These are phyloP conservation scores for Serrognathus titanus DNA, from an alignment of 2,888 invertebrate species.

Conservation along the genomic window DNA sequence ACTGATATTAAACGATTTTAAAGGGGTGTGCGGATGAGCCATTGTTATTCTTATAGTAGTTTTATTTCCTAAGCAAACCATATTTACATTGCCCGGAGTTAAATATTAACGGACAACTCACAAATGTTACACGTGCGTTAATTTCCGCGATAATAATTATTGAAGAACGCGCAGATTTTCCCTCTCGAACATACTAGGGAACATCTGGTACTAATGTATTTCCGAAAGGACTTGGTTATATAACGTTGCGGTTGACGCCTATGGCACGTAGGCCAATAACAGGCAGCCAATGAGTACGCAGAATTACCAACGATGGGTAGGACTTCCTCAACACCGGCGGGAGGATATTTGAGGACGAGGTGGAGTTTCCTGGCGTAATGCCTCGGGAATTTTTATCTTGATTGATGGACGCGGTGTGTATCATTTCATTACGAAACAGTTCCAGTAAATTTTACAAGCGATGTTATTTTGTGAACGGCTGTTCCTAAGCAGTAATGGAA, in stretches of 20 bases:
- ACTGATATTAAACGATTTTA: constrained; percentile 78
- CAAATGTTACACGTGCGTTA: too few species aligned
- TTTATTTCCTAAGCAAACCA: constrained; percentile 26
- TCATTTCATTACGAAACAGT: too few species aligned
- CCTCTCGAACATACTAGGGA: background rate
- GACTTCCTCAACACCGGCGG: background rate
- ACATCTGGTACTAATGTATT: constrained; percentile 10
- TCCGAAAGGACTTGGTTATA: constrained; percentile 13
- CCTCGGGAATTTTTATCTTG: background rate
- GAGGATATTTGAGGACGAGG: constrained; percentile 1
- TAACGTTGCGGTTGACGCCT: constrained; percentile 13
- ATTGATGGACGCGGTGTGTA: too few species aligned
- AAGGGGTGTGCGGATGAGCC: constrained; percentile 54
- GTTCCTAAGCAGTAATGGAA: too few species aligned
- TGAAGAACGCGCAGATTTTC: too few species aligned
- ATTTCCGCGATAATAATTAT: too few species aligned
- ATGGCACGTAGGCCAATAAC: constrained; percentile 8
- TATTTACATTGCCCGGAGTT: constrained; percentile 26
- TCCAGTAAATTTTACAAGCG: too few species aligned
- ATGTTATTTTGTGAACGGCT: too few species aligned
- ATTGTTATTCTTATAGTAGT: constrained; percentile 36
- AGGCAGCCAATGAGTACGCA: constrained; percentile 7
- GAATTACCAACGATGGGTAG: constrained; percentile 5
- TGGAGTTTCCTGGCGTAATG: background rate
- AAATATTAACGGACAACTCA: too few species aligned